A percentile compares a stretch with the other conserved stretches of the same genome.
Conservation (phyloP, 2,888 invertebrate genomes). For the Pseudococcus longispinus region DNA sequence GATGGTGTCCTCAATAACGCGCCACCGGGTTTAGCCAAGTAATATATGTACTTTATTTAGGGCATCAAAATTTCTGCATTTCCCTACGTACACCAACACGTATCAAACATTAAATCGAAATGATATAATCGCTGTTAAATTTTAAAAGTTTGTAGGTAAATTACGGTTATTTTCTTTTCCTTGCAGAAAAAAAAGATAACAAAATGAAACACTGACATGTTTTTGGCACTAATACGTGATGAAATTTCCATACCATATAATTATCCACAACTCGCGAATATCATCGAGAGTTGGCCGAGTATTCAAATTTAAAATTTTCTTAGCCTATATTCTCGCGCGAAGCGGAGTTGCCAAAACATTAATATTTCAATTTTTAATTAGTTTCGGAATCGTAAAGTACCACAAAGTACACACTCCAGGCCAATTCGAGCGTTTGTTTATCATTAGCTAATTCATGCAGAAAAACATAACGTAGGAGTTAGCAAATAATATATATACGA, state of each 20-base stretch:
- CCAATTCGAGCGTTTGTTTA: conserved; percentile 8
- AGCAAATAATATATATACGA: neutral
- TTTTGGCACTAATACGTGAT: conserved; percentile 31
- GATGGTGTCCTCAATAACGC: neutral
- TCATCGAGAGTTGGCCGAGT: neutral
- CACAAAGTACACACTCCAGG: neutral
- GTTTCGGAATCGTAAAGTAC: neutral
- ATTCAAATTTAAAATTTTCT: neutral
- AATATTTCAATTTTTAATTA: conserved; percentile 44
- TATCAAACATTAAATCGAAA: neutral
- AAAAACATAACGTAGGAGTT: conserved; percentile 31
- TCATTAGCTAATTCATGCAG: conserved; percentile 22
- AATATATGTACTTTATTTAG: too few species aligned
- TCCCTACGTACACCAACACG: too few species aligned
- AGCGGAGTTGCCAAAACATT: neutral
- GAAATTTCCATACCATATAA: conserved; percentile 26
- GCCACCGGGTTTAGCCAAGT: too few species aligned
- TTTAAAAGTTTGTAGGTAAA: neutral
- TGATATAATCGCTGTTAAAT: neutral
- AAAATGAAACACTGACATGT: neutral
- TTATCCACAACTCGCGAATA: neutral
- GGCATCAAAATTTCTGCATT: neutral
- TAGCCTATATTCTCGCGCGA: neutral
- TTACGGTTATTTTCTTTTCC: neutral
- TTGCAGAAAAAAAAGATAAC: neutral